Evolutionary conservation across 2,888 invertebrate genomes (phyloP).

Genomic region (Philonicus albiceps): DNA sequence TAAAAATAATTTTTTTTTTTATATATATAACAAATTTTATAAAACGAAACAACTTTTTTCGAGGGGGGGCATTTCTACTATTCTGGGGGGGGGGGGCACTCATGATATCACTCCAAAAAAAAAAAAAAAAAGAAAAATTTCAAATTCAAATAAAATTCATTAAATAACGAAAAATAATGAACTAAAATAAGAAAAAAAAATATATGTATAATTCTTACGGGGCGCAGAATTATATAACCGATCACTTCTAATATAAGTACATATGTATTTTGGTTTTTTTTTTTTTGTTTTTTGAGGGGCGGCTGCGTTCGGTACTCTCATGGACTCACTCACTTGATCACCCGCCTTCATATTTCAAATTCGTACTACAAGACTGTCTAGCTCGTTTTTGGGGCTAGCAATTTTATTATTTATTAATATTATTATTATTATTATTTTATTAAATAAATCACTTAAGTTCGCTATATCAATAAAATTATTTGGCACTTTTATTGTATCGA

Average conservation of each 20-base stretch:
- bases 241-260: neutral
- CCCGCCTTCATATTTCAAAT: neutral
- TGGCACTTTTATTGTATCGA: no score
- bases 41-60: neutral
- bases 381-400: neutral
- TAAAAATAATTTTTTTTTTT: neutral
- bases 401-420: neutral
- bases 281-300: neutral
- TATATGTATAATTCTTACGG: neutral
- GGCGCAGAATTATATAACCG: slow-evolving; percentile 9
- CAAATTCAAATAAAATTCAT: slow-evolving; percentile 15
- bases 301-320: neutral
- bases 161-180: neutral
- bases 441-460: neutral
- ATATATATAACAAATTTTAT: neutral
- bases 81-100: neutral
- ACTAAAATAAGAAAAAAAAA: neutral
- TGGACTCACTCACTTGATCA: slow-evolving; percentile 11
- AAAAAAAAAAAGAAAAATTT: slow-evolving; percentile 20
- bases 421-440: neutral
- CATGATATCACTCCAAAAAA: neutral
- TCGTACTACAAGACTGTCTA: neutral
- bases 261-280: no score
- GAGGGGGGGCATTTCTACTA: no score
- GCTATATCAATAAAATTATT: neutral